These are phyloP conservation scores for Mastigias papua DNA, from an alignment of 30 jellyfish, hydroid and myxozoan genomes.

Conservation along the genomic window DNA sequence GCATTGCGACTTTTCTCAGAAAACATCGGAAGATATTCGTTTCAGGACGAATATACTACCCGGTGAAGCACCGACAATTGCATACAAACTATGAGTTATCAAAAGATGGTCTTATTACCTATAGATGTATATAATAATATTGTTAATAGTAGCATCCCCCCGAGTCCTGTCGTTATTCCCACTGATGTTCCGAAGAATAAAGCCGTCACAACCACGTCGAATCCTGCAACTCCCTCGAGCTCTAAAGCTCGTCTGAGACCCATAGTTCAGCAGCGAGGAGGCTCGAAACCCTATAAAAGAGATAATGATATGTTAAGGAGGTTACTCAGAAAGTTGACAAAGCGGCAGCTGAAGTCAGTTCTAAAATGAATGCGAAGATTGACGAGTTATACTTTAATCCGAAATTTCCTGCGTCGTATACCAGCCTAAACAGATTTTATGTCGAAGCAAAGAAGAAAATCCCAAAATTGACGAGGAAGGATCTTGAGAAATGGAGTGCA, in stretches of 20 bases:
- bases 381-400: not conserved
- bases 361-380: not conserved
- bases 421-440: not conserved
- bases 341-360: too few relatives aligned
- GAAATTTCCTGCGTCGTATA: not conserved
- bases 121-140: too few relatives aligned
- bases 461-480: not conserved
- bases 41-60: conserved; percentile 40
- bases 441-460: not conserved
- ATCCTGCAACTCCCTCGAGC: too few relatives aligned
- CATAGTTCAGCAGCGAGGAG: too few relatives aligned
- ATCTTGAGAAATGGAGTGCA: not conserved
- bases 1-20: conserved; percentile 39
- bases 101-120: not conserved
- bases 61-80: conserved; percentile 23
- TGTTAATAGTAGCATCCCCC: too few relatives aligned
- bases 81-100: not conserved
- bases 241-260: too few relatives aligned
- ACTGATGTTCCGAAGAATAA: too few relatives aligned
- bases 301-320: too few relatives aligned
- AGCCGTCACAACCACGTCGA: too few relatives aligned
- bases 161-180: too few relatives aligned
- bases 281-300: too few relatives aligned
- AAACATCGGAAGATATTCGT: conserved; percentile 7
- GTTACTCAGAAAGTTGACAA: too few relatives aligned